A percentile compares a stretch with the other conserved stretches of the same genome.
Evolutionary conservation across 2,113 vertebrate species (phyloP).

Genomic region (Corythornis cristatus): DNA sequence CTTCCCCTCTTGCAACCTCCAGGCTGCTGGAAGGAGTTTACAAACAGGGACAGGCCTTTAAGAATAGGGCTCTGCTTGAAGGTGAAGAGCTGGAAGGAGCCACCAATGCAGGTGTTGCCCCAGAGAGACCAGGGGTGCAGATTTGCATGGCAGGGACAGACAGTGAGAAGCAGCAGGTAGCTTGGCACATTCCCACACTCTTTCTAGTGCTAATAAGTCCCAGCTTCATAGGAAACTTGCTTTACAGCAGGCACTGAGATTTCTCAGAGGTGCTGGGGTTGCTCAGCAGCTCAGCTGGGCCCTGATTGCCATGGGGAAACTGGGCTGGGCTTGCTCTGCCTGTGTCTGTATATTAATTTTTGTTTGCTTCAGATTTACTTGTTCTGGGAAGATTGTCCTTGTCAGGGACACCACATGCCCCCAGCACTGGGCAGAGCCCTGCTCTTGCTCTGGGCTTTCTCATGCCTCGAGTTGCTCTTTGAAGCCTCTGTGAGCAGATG

Average conservation of each 20-base stretch:
- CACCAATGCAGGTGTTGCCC: accelerated
- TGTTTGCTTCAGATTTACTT: neutral
- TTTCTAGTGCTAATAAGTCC: slow-evolving; percentile 7
- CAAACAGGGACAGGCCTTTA: neutral
- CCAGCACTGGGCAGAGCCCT: neutral
- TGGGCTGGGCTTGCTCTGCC: neutral
- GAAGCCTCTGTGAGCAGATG: accelerated
- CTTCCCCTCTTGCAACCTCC: neutral
- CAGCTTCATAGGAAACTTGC: neutral
- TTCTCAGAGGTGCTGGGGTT: neutral
- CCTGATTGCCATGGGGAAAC: accelerated
- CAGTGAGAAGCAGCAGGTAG: neutral
- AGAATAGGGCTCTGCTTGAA: neutral
- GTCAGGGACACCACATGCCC: accelerated
- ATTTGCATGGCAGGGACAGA: neutral
- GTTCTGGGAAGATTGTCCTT: neutral
- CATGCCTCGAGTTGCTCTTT: accelerated
- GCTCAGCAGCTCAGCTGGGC: neutral
- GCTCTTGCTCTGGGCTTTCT: neutral
- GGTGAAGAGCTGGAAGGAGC: neutral
- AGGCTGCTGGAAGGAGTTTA: neutral
- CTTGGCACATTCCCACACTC: neutral
- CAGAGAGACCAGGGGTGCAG: neutral
- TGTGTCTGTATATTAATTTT: accelerated
- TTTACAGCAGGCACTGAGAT: neutral